Conservation (phyloP, 2,113 vertebrate genomes). For the Tragelaphus buxtoni region DNA sequence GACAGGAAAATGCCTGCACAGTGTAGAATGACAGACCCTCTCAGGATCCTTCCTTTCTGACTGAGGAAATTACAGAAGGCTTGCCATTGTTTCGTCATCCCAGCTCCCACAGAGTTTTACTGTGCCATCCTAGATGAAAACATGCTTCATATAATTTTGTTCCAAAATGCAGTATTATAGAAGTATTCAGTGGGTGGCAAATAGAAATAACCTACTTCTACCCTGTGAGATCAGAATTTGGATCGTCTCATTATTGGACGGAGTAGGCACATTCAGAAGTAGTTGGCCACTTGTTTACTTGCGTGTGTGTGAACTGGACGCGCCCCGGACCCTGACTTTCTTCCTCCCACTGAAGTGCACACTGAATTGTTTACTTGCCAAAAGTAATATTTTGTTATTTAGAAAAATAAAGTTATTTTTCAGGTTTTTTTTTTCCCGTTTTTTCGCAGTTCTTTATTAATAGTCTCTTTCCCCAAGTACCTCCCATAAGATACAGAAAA, state of each 20-base stretch:
- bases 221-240: conserved; percentile 27
- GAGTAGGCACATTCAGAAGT: conserved; percentile 20
- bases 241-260: background rate
- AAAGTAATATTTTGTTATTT: conserved; percentile 45
- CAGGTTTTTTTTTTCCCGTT: background rate
- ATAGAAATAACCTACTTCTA: conserved; percentile 6
- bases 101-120: background rate
- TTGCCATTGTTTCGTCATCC: background rate
- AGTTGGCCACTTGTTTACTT: conserved; percentile 40
- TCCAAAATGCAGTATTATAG: background rate
- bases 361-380: conserved; percentile 29
- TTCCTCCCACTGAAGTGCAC: background rate
- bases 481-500: background rate
- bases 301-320: background rate
- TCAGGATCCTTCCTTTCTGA: background rate
- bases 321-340: background rate
- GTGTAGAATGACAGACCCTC: background rate
- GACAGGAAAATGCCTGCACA: background rate
- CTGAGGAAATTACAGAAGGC: background rate
- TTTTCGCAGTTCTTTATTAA: background rate
- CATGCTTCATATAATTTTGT: background rate
- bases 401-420: conserved; percentile 15
- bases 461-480: background rate
- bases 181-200: background rate
- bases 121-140: background rate